phyloP scores from a whole-genome alignment of 1,140 invertebrate species.

The Harpegnathos saltator region DNA sequence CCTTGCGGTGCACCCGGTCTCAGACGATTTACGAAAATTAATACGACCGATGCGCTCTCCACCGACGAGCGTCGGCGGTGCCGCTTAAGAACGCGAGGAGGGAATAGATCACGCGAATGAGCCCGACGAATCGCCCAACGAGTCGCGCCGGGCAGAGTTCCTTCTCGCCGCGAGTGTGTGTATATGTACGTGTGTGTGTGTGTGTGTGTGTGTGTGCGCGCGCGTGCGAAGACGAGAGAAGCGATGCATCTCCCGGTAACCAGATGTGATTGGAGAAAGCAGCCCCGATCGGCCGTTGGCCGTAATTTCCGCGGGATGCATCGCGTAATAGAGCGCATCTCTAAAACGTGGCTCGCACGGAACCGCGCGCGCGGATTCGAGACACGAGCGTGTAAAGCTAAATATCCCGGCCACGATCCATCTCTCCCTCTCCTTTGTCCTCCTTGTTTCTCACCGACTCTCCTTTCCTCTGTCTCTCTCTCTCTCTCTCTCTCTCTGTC shows the following conservation, averaged over 20 bases:
- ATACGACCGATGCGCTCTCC: slow-evolving; percentile 45
- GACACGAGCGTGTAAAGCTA: slow-evolving; percentile 40
- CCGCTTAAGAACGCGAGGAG: no score
- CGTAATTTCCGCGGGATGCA: slow-evolving; percentile 41
- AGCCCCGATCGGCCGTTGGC: slow-evolving; percentile 21
- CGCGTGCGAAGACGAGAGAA: no score
- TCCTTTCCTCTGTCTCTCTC: not conserved
- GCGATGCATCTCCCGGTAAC: slow-evolving; percentile 2
- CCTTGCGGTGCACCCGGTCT: slow-evolving; percentile 21
- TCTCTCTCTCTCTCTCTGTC: no score
- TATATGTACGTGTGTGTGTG: no score
- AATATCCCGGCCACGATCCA: slow-evolving; percentile 49
- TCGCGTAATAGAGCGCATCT: slow-evolving; percentile 44
- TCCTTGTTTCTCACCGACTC: no score
- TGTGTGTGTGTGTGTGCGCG: no score
- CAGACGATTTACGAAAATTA: slow-evolving; percentile 46
- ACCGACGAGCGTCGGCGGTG: not conserved
- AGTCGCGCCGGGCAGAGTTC: not conserved
- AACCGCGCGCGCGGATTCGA: slow-evolving; percentile 29
- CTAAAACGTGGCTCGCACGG: slow-evolving; percentile 46
- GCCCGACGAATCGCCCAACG: not conserved
- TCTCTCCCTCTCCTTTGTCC: no score
- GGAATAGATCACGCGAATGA: not conserved
- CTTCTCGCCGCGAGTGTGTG: no score
- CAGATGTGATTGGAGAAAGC: slow-evolving; percentile 51